Evolutionary conservation across 2,797 vertebrate species (phyloP).

Genomic region (Nasua narica): DNA sequence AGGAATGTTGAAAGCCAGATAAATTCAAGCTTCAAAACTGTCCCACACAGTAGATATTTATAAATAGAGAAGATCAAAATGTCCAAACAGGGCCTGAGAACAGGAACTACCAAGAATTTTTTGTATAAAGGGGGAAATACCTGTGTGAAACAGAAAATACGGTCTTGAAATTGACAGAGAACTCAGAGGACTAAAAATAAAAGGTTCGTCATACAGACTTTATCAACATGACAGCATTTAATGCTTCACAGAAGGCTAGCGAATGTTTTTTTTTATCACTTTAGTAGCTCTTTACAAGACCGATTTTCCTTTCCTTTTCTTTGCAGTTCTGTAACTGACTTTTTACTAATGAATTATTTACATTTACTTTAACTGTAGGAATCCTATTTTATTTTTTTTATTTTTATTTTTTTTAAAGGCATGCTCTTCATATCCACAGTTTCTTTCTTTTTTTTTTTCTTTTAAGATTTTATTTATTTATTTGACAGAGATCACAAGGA

Average conservation of each 20-base stretch:
- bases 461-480: too few relatives aligned
- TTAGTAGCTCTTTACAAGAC: conserved; percentile 27
- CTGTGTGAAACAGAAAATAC: conserved; percentile 55
- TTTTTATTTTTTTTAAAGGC: too few relatives aligned
- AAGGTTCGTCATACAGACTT: conserved; percentile 38
- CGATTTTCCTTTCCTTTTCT: background rate
- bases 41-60: conserved; percentile 49
- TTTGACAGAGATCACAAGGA: too few relatives aligned
- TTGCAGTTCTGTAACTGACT: background rate
- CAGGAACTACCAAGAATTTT: conserved; percentile 50
- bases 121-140: conserved; percentile 62
- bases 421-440: too few relatives aligned
- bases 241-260: conserved; percentile 37
- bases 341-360: conserved; percentile 37
- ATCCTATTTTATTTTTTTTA: background rate
- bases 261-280: background rate
- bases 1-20: conserved; percentile 24
- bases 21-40: conserved; percentile 59
- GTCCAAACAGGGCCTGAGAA: conserved; percentile 54
- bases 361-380: conserved; percentile 1
- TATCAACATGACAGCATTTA: conserved; percentile 33
- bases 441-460: too few relatives aligned
- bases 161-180: conserved; percentile 55
- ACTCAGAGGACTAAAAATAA: conserved; percentile 69
- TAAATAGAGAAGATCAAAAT: conserved; percentile 63